These are phyloP conservation scores for Tetraodon nigroviridis DNA, from an alignment of 2,113 vertebrate species.

Conservation along the genomic window DNA sequence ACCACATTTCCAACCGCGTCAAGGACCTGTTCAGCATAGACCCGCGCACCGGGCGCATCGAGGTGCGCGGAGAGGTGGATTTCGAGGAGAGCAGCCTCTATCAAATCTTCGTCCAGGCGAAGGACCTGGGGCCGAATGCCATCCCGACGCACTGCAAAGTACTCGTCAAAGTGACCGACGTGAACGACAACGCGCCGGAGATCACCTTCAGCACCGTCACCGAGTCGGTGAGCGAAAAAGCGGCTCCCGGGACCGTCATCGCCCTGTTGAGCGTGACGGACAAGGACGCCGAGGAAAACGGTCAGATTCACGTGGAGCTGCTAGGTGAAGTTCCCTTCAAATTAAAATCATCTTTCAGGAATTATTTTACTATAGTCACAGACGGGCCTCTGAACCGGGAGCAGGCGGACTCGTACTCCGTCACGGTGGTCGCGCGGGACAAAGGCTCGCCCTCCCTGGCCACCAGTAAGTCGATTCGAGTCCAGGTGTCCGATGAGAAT, in stretches of 20 bases:
- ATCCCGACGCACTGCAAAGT: constrained; percentile 97
- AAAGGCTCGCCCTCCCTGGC: constrained; percentile 83
- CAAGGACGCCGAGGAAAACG: constrained; percentile 90
- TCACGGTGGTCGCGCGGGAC: constrained; percentile 90
- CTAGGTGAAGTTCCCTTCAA: constrained; percentile 92
- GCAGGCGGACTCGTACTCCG: constrained; percentile 84
- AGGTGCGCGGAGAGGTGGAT: constrained; percentile 91
- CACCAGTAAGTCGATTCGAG: constrained; percentile 89
- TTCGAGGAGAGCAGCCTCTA: constrained; percentile 90
- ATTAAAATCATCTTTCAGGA: constrained; percentile 91
- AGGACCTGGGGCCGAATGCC: constrained; percentile 93
- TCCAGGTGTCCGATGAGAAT: constrained; percentile 93
- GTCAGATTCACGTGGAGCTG: constrained; percentile 90
- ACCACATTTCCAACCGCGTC: constrained; percentile 87
- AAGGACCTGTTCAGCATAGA: constrained; percentile 89
- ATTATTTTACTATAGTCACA: constrained; percentile 93
- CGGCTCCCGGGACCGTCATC: constrained; percentile 90
- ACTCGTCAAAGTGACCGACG: constrained; percentile 85
- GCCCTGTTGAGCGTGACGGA: constrained; percentile 94
- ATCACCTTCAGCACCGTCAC: constrained; percentile 97
- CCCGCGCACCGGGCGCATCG: constrained; percentile 86
- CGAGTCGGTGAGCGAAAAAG: constrained; percentile 91
- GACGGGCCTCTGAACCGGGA: constrained; percentile 92
- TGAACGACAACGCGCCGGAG: constrained; percentile 94
- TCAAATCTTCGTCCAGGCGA: constrained; percentile 95